Percentiles rank a stretch among this genome's conserved stretches.
phyloP scores from a whole-genome alignment of 1,140 invertebrate species.

The Leptestheria dahalacensis region DNA sequence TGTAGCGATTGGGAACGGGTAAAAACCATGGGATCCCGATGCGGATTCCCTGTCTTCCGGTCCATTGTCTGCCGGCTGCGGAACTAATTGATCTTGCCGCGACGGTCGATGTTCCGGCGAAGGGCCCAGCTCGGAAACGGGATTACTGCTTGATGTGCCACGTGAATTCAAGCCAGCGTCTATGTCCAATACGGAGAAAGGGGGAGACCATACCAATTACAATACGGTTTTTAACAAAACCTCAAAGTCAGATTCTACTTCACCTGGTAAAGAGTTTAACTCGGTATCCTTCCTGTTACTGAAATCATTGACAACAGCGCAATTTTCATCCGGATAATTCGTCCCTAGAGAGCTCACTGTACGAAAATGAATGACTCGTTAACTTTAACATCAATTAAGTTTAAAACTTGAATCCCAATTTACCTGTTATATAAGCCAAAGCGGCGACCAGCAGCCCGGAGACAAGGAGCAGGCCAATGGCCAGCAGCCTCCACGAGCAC shows the following conservation, averaged over 20 bases:
- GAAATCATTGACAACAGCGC: background rate
- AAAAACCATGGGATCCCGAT: background rate
- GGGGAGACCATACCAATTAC: too few relatives aligned
- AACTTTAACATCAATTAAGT: background rate
- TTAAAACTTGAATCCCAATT: background rate
- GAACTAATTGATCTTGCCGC: background rate
- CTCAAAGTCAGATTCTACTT: too few relatives aligned
- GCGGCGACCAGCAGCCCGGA: constrained; percentile 12
- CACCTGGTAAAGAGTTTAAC: background rate
- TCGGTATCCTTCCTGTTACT: background rate
- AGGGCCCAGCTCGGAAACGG: background rate
- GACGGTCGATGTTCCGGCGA: background rate
- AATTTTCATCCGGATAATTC: constrained; percentile 3
- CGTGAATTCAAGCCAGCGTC: too few relatives aligned
- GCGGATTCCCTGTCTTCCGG: background rate
- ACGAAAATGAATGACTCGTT: background rate
- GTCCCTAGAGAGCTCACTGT: constrained; percentile 11
- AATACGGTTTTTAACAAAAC: too few relatives aligned
- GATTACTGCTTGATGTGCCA: background rate
- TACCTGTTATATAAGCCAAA: constrained; percentile 14
- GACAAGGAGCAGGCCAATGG: constrained; percentile 11
- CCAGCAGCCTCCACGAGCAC: constrained; percentile 13
- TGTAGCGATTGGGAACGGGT: too few relatives aligned
- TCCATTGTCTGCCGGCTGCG: background rate
- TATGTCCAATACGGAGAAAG: too few relatives aligned